A percentile compares a stretch with the other conserved stretches of the same genome.
phyloP scores from a whole-genome alignment of 2,888 invertebrate genomes.

The Platynereis dumerilii region DNA sequence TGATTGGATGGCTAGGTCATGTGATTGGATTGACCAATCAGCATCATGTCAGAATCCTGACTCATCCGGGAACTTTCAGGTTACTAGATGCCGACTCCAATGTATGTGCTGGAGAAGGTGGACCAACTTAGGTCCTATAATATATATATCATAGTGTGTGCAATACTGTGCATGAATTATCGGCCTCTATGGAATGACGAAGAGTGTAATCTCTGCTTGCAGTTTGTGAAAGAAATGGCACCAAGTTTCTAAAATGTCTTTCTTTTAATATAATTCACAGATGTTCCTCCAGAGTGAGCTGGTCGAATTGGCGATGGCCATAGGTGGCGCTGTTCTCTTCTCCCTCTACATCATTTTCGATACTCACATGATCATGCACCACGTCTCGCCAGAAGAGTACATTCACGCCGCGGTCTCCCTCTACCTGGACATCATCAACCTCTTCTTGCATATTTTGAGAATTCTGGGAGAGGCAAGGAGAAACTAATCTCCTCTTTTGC shows the following conservation, averaged over 20 bases:
- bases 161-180: too few relatives aligned
- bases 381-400: constrained; percentile 84
- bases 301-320: constrained; percentile 75
- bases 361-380: constrained; percentile 83
- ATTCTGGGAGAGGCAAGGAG: constrained; percentile 67
- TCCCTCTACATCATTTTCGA: constrained; percentile 84
- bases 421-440: constrained; percentile 85
- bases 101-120: too few relatives aligned
- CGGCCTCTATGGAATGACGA: too few relatives aligned
- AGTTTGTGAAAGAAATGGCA: neutral
- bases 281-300: constrained; percentile 76
- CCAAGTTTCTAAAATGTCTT: neutral
- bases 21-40: too few relatives aligned
- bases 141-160: too few relatives aligned
- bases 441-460: constrained; percentile 81
- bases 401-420: constrained; percentile 84
- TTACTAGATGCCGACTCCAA: too few relatives aligned
- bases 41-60: too few relatives aligned
- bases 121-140: too few relatives aligned
- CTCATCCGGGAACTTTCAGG: too few relatives aligned
- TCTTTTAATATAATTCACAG: constrained; percentile 63
- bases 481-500: constrained; percentile 22
- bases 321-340: constrained; percentile 76
- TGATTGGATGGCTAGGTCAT: too few relatives aligned
- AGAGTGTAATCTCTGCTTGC: too few relatives aligned